phyloP scores from a whole-genome alignment of 2,797 vertebrate genomes.

The Sarcophilus harrisii region DNA sequence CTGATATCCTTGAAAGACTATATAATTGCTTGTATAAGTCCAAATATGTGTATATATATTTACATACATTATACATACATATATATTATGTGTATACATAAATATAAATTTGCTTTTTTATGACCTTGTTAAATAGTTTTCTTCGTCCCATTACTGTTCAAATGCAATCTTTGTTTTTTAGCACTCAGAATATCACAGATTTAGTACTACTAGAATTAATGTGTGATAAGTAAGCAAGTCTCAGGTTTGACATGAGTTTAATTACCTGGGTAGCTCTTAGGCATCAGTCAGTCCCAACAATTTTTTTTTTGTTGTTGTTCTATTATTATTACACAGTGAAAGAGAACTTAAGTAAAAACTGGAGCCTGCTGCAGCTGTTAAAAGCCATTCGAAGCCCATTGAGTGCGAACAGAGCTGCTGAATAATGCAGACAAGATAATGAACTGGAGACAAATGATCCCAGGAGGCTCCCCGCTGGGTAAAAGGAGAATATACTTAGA shows the following conservation, averaged over 20 bases:
- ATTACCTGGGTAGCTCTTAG: conserved; percentile 63
- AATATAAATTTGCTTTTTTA: background rate
- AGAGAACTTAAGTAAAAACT: conserved; percentile 85
- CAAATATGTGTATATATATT: background rate
- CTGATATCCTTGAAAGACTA: background rate
- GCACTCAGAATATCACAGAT: conserved; percentile 6
- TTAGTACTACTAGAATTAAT: conserved; percentile 25
- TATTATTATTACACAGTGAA: conserved; percentile 70
- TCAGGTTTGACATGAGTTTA: conserved; percentile 58
- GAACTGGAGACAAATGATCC: conserved; percentile 88
- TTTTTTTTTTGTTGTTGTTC: background rate
- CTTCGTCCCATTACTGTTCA: conserved; percentile 44
- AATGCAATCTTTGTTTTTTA: conserved; percentile 56
- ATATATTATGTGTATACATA: background rate
- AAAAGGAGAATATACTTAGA: conserved; percentile 85
- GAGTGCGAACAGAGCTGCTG: conserved; percentile 85
- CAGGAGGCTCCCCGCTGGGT: conserved; percentile 82
- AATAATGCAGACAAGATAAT: conserved; percentile 90
- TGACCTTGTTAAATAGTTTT: background rate
- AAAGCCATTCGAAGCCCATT: conserved; percentile 88
- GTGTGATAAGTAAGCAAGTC: conserved; percentile 52
- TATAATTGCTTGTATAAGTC: background rate
- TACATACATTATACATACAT: background rate
- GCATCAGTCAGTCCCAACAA: conserved; percentile 63
- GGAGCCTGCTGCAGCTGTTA: conserved; percentile 81